Percentiles rank a stretch among this genome's conserved stretches.
Evolutionary conservation across 2,797 vertebrate genomes (phyloP).

Genomic region (Tragelaphus oryx): DNA sequence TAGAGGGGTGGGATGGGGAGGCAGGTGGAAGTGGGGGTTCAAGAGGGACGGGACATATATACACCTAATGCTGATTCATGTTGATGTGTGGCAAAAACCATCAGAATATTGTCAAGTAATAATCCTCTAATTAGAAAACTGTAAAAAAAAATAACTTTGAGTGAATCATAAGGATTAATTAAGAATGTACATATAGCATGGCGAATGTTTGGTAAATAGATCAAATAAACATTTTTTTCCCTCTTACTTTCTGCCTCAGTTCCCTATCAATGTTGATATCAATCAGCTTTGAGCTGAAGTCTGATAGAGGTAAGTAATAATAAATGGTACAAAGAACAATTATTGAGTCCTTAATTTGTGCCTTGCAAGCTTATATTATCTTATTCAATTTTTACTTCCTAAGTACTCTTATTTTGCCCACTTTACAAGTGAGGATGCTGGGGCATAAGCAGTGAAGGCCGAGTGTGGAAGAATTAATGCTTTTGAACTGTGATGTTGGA

Average conservation of each 20-base stretch:
- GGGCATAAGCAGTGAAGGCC: not conserved
- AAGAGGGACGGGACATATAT: not conserved
- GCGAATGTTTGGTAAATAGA: not conserved
- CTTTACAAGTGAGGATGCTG: constrained; percentile 46
- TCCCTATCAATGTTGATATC: not conserved
- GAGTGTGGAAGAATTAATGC: not conserved
- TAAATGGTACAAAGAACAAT: not conserved
- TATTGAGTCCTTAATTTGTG: not conserved
- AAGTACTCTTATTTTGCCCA: not conserved
- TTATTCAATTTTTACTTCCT: not conserved
- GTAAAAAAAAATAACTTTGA: not conserved
- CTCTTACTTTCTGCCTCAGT: not conserved
- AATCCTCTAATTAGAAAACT: not conserved
- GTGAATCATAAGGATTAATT: not conserved
- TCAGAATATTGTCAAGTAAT: not conserved
- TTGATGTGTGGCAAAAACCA: not conserved
- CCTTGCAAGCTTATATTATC: not conserved
- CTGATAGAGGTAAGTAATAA: not conserved
- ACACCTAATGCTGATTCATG: not conserved
- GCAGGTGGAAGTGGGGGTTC: not conserved
- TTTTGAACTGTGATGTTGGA: not conserved
- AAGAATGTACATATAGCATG: not conserved
- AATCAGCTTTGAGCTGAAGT: not conserved
- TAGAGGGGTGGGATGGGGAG: not conserved
- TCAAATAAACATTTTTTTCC: not conserved